Evolutionary conservation across 1,140 invertebrate genomes (phyloP).

Genomic region (Neomicropteryx cornuta): DNA sequence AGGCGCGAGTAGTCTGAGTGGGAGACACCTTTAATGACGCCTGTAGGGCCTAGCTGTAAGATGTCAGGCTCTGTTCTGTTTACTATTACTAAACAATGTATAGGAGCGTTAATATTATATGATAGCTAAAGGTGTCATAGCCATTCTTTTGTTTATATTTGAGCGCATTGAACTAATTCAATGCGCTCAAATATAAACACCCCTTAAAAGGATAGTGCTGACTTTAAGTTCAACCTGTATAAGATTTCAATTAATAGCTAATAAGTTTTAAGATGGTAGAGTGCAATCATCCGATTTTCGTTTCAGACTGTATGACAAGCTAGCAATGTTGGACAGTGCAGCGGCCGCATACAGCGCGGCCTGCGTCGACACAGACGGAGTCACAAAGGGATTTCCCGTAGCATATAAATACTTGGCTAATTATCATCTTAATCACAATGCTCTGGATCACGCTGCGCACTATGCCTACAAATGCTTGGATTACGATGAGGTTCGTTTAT

Average conservation of each 20-base stretch:
- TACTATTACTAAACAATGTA: no score
- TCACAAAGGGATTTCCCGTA: conserved; percentile 66
- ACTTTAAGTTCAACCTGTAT: no score
- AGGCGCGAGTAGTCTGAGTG: no score
- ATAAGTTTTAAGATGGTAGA: neutral
- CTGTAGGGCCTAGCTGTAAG: no score
- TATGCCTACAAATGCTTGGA: conserved; percentile 91
- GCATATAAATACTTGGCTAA: conserved; percentile 87
- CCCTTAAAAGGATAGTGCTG: no score
- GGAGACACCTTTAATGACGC: no score
- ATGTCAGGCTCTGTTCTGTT: no score
- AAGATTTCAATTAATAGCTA: conserved; percentile 5
- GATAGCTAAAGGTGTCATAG: no score
- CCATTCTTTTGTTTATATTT: no score
- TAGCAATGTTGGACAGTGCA: conserved; percentile 76
- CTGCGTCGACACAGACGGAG: conserved; percentile 61
- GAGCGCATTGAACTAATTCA: no score
- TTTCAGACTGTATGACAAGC: conserved; percentile 74
- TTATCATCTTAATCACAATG: conserved; percentile 70
- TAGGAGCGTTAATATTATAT: no score
- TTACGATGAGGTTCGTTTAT: conserved; percentile 55
- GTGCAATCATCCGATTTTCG: conserved; percentile 4
- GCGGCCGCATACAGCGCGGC: conserved; percentile 86
- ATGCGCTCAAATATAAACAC: no score
- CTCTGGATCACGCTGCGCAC: conserved; percentile 77